phyloP scores from a whole-genome alignment of 2,888 invertebrate genomes.

The Coremacera marginata region DNA sequence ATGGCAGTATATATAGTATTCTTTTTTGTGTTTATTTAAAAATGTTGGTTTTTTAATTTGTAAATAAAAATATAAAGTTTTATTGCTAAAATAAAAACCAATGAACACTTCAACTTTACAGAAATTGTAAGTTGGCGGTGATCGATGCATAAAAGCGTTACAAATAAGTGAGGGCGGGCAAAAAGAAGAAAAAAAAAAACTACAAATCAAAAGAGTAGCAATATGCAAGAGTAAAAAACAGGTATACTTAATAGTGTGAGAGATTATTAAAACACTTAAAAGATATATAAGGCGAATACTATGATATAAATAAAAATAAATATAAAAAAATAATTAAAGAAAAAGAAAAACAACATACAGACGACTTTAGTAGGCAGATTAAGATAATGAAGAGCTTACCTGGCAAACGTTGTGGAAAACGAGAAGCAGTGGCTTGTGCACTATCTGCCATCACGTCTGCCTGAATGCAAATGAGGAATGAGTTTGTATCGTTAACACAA shows the following conservation, averaged over 20 bases:
- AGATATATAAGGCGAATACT: background rate
- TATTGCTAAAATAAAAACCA: too few relatives aligned
- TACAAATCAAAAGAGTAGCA: background rate
- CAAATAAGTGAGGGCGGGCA: background rate
- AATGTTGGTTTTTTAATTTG: too few relatives aligned
- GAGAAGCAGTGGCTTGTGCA: slow-evolving; percentile 11
- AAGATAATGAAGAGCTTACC: slow-evolving; percentile 25
- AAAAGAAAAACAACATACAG: background rate
- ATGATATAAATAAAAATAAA: background rate
- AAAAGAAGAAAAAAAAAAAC: background rate
- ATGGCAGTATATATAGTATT: too few relatives aligned
- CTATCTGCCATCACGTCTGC: slow-evolving; percentile 32
- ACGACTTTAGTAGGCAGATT: background rate
- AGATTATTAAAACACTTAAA: background rate
- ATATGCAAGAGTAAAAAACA: background rate
- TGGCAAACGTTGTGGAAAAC: slow-evolving; percentile 33
- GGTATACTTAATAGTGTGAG: background rate
- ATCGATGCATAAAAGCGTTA: background rate
- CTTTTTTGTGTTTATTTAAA: too few relatives aligned
- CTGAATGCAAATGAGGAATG: slow-evolving; percentile 23
- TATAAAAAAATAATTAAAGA: slow-evolving; percentile 9
- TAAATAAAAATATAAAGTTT: too few relatives aligned
- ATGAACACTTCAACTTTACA: too few relatives aligned
- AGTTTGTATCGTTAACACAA: slow-evolving; percentile 12
- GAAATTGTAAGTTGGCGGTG: too few relatives aligned